phyloP scores from a whole-genome alignment of 2,113 vertebrate genomes.

The Clinocottus analis region DNA sequence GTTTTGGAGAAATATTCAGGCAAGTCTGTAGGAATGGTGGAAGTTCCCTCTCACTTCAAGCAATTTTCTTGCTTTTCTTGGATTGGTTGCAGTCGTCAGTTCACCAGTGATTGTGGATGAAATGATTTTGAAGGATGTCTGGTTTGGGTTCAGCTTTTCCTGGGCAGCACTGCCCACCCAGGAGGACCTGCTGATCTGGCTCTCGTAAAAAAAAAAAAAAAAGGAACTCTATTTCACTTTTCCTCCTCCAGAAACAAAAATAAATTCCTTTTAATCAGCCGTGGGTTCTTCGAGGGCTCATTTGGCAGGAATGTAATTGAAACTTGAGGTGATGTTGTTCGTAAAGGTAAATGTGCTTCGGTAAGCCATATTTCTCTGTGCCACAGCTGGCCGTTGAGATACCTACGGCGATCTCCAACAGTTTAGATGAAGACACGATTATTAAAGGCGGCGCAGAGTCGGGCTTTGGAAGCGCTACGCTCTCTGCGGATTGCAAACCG shows the following conservation, averaged over 20 bases:
- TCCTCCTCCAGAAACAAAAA: slow-evolving; percentile 68
- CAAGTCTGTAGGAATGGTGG: slow-evolving; percentile 40
- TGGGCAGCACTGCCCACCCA: slow-evolving; percentile 68
- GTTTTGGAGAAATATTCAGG: slow-evolving; percentile 9
- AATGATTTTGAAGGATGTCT: slow-evolving; percentile 65
- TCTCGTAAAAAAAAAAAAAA: slow-evolving; percentile 50
- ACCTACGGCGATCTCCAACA: slow-evolving; percentile 31
- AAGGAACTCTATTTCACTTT: slow-evolving; percentile 50
- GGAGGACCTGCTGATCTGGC: slow-evolving; percentile 68
- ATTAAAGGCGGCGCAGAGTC: slow-evolving; percentile 22
- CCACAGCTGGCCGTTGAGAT: slow-evolving; percentile 50
- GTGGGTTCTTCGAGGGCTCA: slow-evolving; percentile 63
- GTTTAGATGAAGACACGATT: slow-evolving; percentile 55
- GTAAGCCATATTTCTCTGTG: slow-evolving; percentile 57
- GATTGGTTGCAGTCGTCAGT: slow-evolving; percentile 34
- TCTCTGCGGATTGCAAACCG: slow-evolving; percentile 35
- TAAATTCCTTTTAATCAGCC: slow-evolving; percentile 79
- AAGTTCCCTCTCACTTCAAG: slow-evolving; percentile 16
- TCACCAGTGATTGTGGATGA: slow-evolving; percentile 41
- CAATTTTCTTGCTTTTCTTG: slow-evolving; percentile 51
- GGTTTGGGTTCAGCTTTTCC: slow-evolving; percentile 55
- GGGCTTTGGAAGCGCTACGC: slow-evolving; percentile 26
- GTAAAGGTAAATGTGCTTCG: slow-evolving; percentile 63
- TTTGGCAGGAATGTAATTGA: slow-evolving; percentile 79
- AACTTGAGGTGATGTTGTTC: slow-evolving; percentile 72